phyloP scores from a whole-genome alignment of 1,140 invertebrate genomes.

The Ceratosolen solmsi region DNA sequence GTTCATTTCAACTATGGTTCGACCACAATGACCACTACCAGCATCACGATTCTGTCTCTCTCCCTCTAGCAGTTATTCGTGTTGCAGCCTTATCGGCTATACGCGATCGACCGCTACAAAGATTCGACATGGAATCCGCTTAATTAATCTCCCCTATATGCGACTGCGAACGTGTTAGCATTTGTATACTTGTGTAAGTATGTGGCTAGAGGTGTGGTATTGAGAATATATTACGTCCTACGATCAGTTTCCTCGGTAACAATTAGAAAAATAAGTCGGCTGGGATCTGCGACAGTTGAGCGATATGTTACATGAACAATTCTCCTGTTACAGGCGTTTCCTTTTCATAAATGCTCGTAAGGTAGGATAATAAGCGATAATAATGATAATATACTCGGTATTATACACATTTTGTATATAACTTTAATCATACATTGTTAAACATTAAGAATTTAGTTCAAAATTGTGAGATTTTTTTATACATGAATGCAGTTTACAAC shows the following conservation, averaged over 20 bases:
- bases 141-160: constrained; percentile 34
- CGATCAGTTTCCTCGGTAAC: not conserved
- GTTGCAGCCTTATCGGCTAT: constrained; percentile 22
- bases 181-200: not conserved
- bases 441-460: too few relatives aligned
- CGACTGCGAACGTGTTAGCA: not conserved
- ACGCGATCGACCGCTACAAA: constrained; percentile 1
- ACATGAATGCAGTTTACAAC: too few relatives aligned
- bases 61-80: not conserved
- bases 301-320: too few relatives aligned
- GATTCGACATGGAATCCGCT: constrained; percentile 23
- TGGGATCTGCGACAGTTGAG: too few relatives aligned
- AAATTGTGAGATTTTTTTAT: too few relatives aligned
- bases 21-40: constrained; percentile 44
- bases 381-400: too few relatives aligned
- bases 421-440: too few relatives aligned
- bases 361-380: too few relatives aligned
- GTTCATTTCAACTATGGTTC: not conserved
- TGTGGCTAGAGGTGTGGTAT: not conserved
- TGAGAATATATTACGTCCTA: not conserved
- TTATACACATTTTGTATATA: too few relatives aligned
- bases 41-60: constrained; percentile 26
- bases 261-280: not conserved
- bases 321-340: too few relatives aligned
- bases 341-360: too few relatives aligned